These are phyloP conservation scores for Spodoptera littoralis DNA, from an alignment of 2,888 invertebrate genomes.

Conservation along the genomic window DNA sequence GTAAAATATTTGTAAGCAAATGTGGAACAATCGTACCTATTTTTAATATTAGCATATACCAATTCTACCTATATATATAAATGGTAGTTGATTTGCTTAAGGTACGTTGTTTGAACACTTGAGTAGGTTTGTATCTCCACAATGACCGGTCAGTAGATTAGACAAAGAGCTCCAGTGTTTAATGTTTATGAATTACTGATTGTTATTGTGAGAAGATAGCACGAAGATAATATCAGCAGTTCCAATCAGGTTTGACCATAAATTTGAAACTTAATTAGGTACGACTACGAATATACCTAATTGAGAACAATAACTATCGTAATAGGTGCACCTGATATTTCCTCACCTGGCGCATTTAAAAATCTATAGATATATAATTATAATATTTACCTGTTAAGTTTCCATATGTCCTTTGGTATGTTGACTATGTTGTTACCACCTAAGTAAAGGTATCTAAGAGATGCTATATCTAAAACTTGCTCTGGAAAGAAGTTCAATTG, in stretches of 20 bases:
- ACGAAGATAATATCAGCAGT: slow-evolving; percentile 2
- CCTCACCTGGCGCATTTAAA: no score
- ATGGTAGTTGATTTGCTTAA: neutral
- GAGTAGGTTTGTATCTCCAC: slow-evolving; percentile 5
- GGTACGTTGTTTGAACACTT: neutral
- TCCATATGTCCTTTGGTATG: slow-evolving; percentile 94
- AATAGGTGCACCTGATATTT: no score
- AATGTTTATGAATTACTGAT: slow-evolving; percentile 50
- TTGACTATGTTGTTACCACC: slow-evolving; percentile 95
- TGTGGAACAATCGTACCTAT: no score
- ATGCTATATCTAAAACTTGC: slow-evolving; percentile 93
- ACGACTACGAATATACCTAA: neutral
- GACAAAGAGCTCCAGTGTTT: slow-evolving; percentile 44
- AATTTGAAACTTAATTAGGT: no score
- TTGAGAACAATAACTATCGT: neutral
- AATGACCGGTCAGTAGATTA: slow-evolving; percentile 34
- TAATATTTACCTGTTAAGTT: slow-evolving; percentile 77
- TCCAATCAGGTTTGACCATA: no score
- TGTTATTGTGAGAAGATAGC: slow-evolving; percentile 39
- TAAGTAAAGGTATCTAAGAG: slow-evolving; percentile 95
- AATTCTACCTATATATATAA: no score
- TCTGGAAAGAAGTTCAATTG: slow-evolving; percentile 94
- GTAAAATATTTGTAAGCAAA: neutral
- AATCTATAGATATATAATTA: neutral
- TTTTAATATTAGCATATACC: no score